These are phyloP conservation scores for Xenops minutus DNA, from an alignment of 2,797 vertebrate genomes.

Conservation along the genomic window DNA sequence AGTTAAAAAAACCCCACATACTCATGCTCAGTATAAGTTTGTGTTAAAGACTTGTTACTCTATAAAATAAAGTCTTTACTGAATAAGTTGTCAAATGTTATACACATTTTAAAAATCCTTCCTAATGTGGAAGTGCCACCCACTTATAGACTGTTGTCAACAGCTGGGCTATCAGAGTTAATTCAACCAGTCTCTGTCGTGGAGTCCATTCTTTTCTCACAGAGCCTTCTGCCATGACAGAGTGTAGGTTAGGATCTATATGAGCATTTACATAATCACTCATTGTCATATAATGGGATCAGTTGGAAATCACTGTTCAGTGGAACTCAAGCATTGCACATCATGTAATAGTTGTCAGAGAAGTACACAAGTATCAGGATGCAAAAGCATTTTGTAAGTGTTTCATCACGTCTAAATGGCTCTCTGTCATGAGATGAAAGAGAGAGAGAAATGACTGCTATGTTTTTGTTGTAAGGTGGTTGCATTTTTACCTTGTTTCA, in stretches of 20 bases:
- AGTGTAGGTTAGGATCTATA: not conserved
- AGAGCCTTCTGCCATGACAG: not conserved
- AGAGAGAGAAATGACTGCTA: not conserved
- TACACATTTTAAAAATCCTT: not conserved
- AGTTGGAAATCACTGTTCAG: not conserved
- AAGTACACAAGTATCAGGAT: not conserved
- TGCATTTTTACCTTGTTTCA: not conserved
- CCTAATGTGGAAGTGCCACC: not conserved
- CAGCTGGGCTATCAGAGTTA: not conserved
- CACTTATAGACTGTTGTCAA: not conserved
- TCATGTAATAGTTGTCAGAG: not conserved
- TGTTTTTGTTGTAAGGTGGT: not conserved
- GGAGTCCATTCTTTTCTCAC: not conserved
- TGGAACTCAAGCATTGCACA: not conserved
- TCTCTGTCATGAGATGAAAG: not conserved
- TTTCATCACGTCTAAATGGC: not conserved
- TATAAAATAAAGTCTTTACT: not conserved
- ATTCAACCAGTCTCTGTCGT: not conserved
- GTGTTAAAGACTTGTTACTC: not conserved
- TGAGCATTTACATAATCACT: not conserved
- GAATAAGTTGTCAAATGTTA: not conserved
- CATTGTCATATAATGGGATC: not conserved
- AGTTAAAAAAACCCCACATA: not conserved
- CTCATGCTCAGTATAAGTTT: not conserved
- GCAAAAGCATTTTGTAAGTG: rapidly evolving